Base-by-base conservation (phyloP, 2,888 invertebrate genomes). In the Aplocera efformata region DNA sequence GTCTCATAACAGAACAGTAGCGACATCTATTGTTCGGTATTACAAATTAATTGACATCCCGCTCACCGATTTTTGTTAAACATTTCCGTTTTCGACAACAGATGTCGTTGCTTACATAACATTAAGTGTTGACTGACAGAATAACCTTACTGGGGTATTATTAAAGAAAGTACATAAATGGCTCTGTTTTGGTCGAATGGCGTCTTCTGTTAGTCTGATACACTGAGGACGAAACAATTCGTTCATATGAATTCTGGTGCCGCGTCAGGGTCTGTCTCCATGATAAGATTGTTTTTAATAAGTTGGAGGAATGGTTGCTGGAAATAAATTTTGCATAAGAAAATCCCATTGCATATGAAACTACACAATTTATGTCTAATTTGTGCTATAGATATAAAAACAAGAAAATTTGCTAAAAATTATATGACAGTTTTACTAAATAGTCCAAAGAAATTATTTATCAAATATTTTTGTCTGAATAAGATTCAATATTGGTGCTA, bases 81-180 rank as follows among this genome's bases (percentile, higher is more conserved):
- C 48, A 43, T 41, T 53, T 53, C 41, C 35, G 41, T 54, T 26
- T 45, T 43, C 42, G 48, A 42, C 52, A 49, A 49, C 53, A 54
- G 54, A 54, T 54, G 50, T 52, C 50, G 52, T 48, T 54, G 47
- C 49, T 44, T 36, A 30, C 24, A 29, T 42, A 32, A 23, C 25
- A 27, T 42, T 38, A n/a, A n/a, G n/a, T n/a, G n/a, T n/a, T n/a
- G n/a, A 10, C 8, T 31, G 35, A 24, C 17, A 23, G 10, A 33
- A 7, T 25, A 33, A 33, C 30, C 30, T 35, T 17, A 17, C 5
- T 17, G n/a, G n/a, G n/a, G n/a, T 17, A 17, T 17, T 17, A 17
- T 3, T 3, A 17, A 17, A 5, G 13, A 17, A 17, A 17, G 13
- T 17, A 3, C 13, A 17, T 17, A 3, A 5, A 17, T 33, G 30